phyloP scores from a whole-genome alignment of 2,888 invertebrate genomes.

The Apoderus coryli region DNA sequence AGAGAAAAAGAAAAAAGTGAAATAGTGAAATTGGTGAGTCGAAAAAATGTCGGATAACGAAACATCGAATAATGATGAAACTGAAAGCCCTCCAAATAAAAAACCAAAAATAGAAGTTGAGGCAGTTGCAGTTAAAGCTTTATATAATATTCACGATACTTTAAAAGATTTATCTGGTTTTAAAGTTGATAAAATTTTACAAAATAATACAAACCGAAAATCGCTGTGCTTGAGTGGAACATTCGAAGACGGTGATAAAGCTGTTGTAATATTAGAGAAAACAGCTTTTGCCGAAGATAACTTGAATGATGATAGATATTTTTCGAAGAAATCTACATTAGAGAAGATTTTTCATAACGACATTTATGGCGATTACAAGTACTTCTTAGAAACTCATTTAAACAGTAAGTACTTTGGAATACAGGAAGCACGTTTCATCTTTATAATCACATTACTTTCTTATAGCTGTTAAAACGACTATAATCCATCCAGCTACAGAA shows the following conservation, averaged over 20 bases:
- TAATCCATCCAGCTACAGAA: conserved; percentile 87
- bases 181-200: conserved; percentile 48
- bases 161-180: conserved; percentile 48
- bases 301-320: conserved; percentile 39
- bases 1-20: too few relatives aligned
- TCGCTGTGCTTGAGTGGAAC: conserved; percentile 53
- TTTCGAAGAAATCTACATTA: conserved; percentile 43
- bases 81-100: conserved; percentile 7
- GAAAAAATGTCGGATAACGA: background rate
- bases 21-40: too few relatives aligned
- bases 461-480: conserved; percentile 71
- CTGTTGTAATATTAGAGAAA: conserved; percentile 68
- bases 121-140: conserved; percentile 4
- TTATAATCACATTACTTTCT: conserved; percentile 2
- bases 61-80: background rate
- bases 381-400: conserved; percentile 36
- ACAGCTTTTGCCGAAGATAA: conserved; percentile 58
- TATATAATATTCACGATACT: conserved; percentile 27
- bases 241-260: conserved; percentile 46
- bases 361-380: conserved; percentile 70
- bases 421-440: background rate
- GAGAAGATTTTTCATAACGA: conserved; percentile 63
- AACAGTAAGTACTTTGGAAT: conserved; percentile 40
- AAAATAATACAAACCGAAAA: conserved; percentile 59
- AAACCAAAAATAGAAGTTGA: conserved; percentile 10